Base-by-base conservation (phyloP, 2,888 invertebrate species). In the Epinotia demarniana region DNA sequence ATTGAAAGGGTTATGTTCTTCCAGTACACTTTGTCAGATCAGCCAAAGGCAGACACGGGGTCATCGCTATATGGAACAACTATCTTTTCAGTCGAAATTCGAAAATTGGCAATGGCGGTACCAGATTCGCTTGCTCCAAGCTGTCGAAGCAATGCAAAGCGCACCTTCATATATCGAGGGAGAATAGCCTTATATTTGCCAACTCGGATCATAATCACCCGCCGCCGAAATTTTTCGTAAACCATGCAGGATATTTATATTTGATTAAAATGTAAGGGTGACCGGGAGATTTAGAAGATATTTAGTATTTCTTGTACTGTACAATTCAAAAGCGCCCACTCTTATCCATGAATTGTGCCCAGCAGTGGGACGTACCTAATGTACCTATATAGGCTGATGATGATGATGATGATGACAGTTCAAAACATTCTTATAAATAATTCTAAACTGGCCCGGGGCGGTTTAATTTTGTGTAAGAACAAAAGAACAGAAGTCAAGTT, bases 91-190 rank as follows among this genome's bases (percentile, higher is more conserved):
- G 76, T 39, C 61, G 68, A 9, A 69, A 73, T 18, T 73, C 68
- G 16, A 69, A 49, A 43, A 57, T 76, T 49, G 12, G 62, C 12
- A 67, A 73, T 16, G 76, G 76, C n/a, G 75, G 71, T 3, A 46
- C 27, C 39, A 61, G 75, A 57, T 76, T 61, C 27, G 75, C 72
- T 3, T 76, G 75, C 23, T 76, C 75, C 8, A 61, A 71, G 33
- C 43, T 76, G 12, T 12, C 76, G 23, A 76, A 64, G 39, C 69
- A 60, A 43, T 76, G 73, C 61, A 76, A 73, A 53, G 76, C 76
- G 5, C 49, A 76, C 55, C 46, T 76, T 6, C 75, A 75, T 60
- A 39, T 75, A 13, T 75, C 75, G 1, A 39, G n/a, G 1, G 70
- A 75, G 6, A 55, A 71, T 33, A 49, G 12, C n/a, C 13, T 75